phyloP scores from a whole-genome alignment of 1,140 invertebrate species.

The Drosophila biarmipes region DNA sequence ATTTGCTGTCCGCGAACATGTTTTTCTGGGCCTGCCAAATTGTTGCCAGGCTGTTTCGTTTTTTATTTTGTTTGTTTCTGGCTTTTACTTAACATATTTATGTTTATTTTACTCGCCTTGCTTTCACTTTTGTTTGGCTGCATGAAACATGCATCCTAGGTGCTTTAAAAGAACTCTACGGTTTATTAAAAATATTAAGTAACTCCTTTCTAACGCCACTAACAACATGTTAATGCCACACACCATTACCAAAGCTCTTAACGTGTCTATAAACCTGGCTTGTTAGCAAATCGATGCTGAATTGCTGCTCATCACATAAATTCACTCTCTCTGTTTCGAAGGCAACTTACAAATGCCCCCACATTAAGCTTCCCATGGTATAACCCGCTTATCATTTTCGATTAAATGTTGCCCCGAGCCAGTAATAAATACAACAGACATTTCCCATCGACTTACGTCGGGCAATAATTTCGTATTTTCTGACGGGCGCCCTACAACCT shows the following conservation, averaged over 20 bases:
- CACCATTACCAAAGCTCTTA: background rate
- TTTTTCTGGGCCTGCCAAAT: slow-evolving; percentile 46
- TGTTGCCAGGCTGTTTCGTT: slow-evolving; percentile 14
- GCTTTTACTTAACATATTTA: slow-evolving; percentile 38
- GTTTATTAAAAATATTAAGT: background rate
- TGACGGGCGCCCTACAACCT: slow-evolving; percentile 44
- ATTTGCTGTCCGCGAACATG: slow-evolving; percentile 42
- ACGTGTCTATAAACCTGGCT: slow-evolving; percentile 6
- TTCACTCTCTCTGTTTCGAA: background rate
- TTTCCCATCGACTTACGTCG: slow-evolving; percentile 28
- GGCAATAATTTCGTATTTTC: slow-evolving; percentile 22
- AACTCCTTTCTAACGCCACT: background rate
- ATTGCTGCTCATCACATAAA: slow-evolving; percentile 2
- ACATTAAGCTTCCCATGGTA: slow-evolving; percentile 7
- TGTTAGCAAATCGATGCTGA: slow-evolving; percentile 1
- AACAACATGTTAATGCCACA: background rate
- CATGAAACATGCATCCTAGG: background rate
- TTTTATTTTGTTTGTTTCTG: slow-evolving; percentile 4
- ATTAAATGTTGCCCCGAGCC: slow-evolving; percentile 8
- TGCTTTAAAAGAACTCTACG: background rate
- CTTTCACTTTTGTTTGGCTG: slow-evolving; percentile 32
- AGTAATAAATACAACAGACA: slow-evolving; percentile 4
- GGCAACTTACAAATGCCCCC: background rate
- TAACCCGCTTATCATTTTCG: slow-evolving; percentile 9
- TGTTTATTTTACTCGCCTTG: slow-evolving; percentile 20